Evolutionary conservation across 1,140 invertebrate genomes (phyloP), one percentile per base, ranked within the genome.

Genomic region (Listronotus bonariensis): DNA sequence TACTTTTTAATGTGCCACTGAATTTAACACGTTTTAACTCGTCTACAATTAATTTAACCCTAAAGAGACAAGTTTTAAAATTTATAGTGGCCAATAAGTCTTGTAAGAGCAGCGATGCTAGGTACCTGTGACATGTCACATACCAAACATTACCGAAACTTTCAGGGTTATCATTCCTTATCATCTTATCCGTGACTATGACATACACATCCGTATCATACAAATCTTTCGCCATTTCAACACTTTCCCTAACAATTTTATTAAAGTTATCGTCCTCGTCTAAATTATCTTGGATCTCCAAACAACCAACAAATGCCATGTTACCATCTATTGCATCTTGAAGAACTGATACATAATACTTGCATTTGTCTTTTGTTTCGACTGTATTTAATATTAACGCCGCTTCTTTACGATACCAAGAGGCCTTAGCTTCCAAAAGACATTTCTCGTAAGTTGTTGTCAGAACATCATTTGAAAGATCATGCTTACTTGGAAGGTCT

Each of bases 31-130:
- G 8, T 45, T 45, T 45, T 45, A 45, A 45, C 7, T 45, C 14
- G 8, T 45, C 42, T 11, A 45, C 42, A 1, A 45, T 45, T 7
- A 14, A n/a, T n/a, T 45, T 8, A 11, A 45, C 42, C 17, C 14
- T 45, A 45, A 45, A 45, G 6, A 45, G 42, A 45, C 42, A 45
- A 1, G 42, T 45, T 45, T 45, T 45, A 9, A 45, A 14, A 14
- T 45, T 9, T n/a, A 45, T 11, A 11, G 17, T 45, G n/a, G n/a
- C 42, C 14, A 45, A 45, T 17, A 45, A 9, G 17, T 18, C 42
- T 8, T 14, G 17, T 18, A 45, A n/a, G 9, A 45, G 42, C n/a
- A 18, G 8, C 8, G 14, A 17, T 45, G 42, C 42, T 9, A 45
- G 8, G 42, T 45, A 18, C 14, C 42, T 45, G 7, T 45, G 42